Percentiles rank a stretch among this genome's conserved stretches.
phyloP scores from a whole-genome alignment of 2,113 vertebrate genomes.

The Myotis lucifugus region DNA sequence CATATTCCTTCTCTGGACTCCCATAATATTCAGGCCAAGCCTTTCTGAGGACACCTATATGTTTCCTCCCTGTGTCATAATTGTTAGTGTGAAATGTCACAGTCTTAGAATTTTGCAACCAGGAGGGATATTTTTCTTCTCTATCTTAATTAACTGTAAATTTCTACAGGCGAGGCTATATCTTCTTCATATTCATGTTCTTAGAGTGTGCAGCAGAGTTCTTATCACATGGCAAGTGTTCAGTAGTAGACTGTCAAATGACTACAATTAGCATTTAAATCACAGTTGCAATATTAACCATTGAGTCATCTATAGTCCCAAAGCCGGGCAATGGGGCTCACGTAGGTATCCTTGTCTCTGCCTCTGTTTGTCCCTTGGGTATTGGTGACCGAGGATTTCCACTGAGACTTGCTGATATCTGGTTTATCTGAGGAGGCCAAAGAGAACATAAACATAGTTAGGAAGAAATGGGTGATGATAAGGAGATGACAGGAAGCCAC shows the following conservation, averaged over 20 bases:
- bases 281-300: not conserved
- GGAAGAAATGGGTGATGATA: not conserved
- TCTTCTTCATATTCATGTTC: constrained; percentile 22
- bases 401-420: not conserved
- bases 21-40: not conserved
- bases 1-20: not conserved
- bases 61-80: not conserved
- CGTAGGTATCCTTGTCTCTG: not conserved
- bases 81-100: not conserved
- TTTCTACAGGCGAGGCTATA: constrained; percentile 21
- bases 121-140: constrained; percentile 20
- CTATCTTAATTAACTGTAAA: constrained; percentile 46
- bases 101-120: constrained; percentile 46
- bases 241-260: constrained; percentile 17
- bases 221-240: constrained; percentile 22
- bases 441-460: not conserved
- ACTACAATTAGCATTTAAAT: constrained; percentile 24
- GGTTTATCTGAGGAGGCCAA: not conserved
- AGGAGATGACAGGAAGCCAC: not conserved
- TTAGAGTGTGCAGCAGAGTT: constrained; percentile 10
- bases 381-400: not conserved
- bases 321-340: not conserved
- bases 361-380: constrained; percentile 4
- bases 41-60: not conserved
- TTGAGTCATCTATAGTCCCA: not conserved